Base-by-base conservation (phyloP, 2,797 vertebrate genomes). In the Acrossocheilus wenchowensis region DNA sequence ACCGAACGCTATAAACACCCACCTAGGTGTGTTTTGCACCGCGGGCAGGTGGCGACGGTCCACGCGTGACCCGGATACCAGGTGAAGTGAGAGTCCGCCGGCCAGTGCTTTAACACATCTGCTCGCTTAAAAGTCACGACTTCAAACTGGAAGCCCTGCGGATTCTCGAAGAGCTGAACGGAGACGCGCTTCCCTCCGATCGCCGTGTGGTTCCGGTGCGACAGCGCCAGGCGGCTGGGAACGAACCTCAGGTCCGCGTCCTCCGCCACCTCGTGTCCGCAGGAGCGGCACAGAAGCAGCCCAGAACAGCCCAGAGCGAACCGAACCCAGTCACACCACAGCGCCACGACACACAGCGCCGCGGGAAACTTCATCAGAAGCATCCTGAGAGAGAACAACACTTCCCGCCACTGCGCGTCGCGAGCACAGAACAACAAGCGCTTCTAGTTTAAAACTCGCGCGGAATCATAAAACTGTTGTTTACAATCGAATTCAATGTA, bases 41-140 rank as follows among this genome's bases (percentile, higher is more conserved):
- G 50, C 0, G 94, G 94, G 64, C 94, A 94, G 9, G 94, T 93
- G 75, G 92, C 91, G 48, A 92, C 11, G 5, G 92, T 94, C 95
- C 92, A 94, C 0, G 94, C 86, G 84, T 88, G 92, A 0, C 94
- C 93, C 0, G 89, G 91, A 83, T 92, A 92, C 94, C 90, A 94
- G 14, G 91, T 91, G 90, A 91, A 94, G 80, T 39, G 90, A 0
- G 83, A 45, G 0, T 94, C 94, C 0, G 95, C 94, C 1, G 95
- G 95, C 94, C 95, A 94, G 50, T 93, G 93, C 68, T 85, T 92
- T 8, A 81, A 74, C 0, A 95, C 93, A 2, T 93, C 92, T 0
- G 93, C 94, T 3, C 60, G 91, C 64, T 87, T 91, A 84, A 95
- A 93, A 4, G 93, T 94, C 0, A 94, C 87, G 15, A 93, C 93